Conservation (phyloP, 2,113 vertebrate genomes). For the Sardina pilchardus region DNA sequence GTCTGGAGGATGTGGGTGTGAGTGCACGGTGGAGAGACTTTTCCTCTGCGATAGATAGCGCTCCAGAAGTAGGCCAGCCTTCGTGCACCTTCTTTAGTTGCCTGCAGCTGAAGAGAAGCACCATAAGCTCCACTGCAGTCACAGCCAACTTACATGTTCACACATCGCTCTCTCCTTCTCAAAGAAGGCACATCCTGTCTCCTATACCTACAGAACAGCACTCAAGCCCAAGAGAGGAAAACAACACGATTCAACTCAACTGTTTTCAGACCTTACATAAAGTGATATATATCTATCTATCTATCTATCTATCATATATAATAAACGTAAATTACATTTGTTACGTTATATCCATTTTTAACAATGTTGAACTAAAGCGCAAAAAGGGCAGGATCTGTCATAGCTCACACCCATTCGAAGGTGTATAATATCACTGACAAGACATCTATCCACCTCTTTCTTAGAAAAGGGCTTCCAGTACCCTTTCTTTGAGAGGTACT, state of each 20-base stretch:
- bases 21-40: slow-evolving; percentile 35
- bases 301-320: too few relatives aligned
- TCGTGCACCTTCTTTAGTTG: slow-evolving; percentile 26
- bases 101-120: neutral
- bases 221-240: neutral
- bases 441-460: neutral
- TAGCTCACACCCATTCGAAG: neutral
- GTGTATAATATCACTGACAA: neutral
- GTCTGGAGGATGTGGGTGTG: slow-evolving; percentile 33
- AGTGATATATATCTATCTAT: neutral
- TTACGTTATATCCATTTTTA: neutral
- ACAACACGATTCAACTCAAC: neutral
- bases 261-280: neutral
- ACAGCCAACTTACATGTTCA: neutral
- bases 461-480: neutral
- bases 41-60: slow-evolving; percentile 34
- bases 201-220: neutral
- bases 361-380: neutral
- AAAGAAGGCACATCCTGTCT: neutral
- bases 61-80: slow-evolving; percentile 38
- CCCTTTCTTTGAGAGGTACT: neutral
- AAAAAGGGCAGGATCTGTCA: neutral
- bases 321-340: neutral
- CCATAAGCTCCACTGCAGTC: slow-evolving; percentile 15
- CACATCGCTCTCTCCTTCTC: neutral